phyloP scores from a whole-genome alignment of 2,113 vertebrate genomes.

The Microtus oregoni region DNA sequence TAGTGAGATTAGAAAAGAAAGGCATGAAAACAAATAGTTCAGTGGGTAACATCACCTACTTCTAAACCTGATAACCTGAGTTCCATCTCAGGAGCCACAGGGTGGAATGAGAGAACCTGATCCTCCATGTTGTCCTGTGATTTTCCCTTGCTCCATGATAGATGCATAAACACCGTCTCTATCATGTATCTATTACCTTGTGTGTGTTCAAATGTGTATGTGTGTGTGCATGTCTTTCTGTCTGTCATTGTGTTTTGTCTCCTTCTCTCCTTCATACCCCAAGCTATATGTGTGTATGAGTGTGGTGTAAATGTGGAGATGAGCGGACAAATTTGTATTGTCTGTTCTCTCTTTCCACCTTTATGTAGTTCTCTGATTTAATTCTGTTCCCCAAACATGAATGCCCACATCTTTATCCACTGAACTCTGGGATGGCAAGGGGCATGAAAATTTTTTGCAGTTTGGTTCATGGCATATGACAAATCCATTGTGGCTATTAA shows the following conservation, averaged over 20 bases:
- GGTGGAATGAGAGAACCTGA: neutral
- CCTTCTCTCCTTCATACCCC: no score
- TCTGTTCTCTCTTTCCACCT: neutral
- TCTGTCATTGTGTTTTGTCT: no score
- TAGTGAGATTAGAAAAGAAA: neutral
- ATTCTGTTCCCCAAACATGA: neutral
- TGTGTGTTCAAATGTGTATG: neutral
- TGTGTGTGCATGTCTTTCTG: neutral
- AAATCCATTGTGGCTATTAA: neutral
- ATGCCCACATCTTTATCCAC: no score
- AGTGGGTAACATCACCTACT: neutral
- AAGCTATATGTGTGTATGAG: no score
- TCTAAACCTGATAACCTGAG: neutral
- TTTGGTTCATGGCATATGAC: neutral
- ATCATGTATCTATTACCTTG: no score
- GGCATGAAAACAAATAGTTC: no score
- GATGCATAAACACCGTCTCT: neutral
- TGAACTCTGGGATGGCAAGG: neutral
- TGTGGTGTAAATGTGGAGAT: neutral
- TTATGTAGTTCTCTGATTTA: neutral
- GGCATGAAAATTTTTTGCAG: neutral
- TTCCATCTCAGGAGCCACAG: neutral
- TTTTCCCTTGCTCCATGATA: neutral
- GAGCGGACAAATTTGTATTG: neutral
- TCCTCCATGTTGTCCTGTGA: neutral